These are phyloP conservation scores for Pristionchus pacificus DNA, from an alignment of 1,140 invertebrate species.

Conservation along the genomic window DNA sequence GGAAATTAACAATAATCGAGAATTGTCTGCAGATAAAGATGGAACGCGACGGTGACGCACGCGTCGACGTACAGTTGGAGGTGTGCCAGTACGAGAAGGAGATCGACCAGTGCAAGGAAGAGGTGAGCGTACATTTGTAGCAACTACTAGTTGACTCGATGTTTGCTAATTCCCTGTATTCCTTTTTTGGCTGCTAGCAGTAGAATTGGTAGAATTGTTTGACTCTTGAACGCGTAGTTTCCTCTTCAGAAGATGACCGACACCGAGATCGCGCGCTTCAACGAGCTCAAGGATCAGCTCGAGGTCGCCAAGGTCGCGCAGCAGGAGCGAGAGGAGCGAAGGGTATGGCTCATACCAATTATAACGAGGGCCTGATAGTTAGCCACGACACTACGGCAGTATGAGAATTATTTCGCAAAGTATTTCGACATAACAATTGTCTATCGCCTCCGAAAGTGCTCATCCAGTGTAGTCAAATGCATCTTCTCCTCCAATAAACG, in stretches of 20 bases:
- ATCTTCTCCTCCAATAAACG: too few relatives aligned
- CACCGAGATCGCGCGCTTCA: conserved; percentile 19
- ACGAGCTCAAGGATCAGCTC: conserved; percentile 24
- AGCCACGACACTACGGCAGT: background rate
- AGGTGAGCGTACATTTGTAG: conserved; percentile 10
- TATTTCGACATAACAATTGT: too few relatives aligned
- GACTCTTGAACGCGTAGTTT: too few relatives aligned
- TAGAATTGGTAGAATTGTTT: too few relatives aligned
- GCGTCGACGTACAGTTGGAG: conserved; percentile 30
- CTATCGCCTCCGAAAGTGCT: too few relatives aligned
- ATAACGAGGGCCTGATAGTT: too few relatives aligned
- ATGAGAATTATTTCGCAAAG: too few relatives aligned
- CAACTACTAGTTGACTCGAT: too few relatives aligned
- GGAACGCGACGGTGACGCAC: conserved; percentile 24
- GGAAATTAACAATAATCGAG: conserved; percentile 1
- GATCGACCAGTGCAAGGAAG: conserved; percentile 31
- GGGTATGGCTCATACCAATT: too few relatives aligned
- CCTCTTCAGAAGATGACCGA: conserved; percentile 26
- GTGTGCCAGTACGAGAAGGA: conserved; percentile 31
- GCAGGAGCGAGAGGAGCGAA: background rate
- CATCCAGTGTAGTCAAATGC: too few relatives aligned
- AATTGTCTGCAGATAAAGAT: conserved; percentile 6
- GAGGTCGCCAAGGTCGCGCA: background rate
- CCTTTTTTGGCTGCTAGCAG: too few relatives aligned
- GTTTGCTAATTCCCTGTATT: too few relatives aligned